Conservation (phyloP, 2,888 invertebrate genomes). For the Endomychus coccineus region DNA sequence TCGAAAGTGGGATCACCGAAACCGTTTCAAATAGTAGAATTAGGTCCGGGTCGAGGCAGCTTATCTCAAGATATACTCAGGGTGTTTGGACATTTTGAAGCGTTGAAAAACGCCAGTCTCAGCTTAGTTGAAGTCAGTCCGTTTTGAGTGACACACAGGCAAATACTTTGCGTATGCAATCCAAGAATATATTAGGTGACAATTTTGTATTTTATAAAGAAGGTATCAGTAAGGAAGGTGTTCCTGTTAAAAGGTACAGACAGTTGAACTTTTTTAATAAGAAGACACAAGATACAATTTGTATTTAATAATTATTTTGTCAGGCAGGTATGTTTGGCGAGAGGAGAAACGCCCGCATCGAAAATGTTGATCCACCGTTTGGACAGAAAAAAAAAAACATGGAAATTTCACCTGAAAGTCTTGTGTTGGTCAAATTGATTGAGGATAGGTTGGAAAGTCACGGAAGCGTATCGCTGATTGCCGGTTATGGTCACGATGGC, state of each 20-base stretch:
- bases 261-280: too few species aligned
- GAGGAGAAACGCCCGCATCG: constrained; percentile 61
- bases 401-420: constrained; percentile 67
- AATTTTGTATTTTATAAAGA: constrained; percentile 27
- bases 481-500: constrained; percentile 94
- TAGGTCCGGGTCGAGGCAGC: constrained; percentile 94
- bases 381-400: constrained; percentile 53
- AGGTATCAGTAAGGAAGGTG: constrained; percentile 44
- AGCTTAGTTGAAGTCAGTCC: constrained; percentile 91
- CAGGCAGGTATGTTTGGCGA: constrained; percentile 70
- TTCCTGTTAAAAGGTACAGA: constrained; percentile 80
- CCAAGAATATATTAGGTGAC: constrained; percentile 29
- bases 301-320: too few species aligned
- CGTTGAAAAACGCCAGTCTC: constrained; percentile 53
- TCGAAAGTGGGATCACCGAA: constrained; percentile 66
- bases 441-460: constrained; percentile 60
- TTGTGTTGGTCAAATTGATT: constrained; percentile 62
- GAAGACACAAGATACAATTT: too few species aligned
- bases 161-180: constrained; percentile 56
- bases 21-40: constrained; percentile 82
- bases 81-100: constrained; percentile 48
- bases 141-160: constrained; percentile 73
- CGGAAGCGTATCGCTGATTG: constrained; percentile 82
- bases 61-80: constrained; percentile 78
- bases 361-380: constrained; percentile 51